Evolutionary conservation across 2,113 vertebrate genomes (phyloP), one percentile per base, ranked within the genome.

Genomic region (Aegithalos caudatus): DNA sequence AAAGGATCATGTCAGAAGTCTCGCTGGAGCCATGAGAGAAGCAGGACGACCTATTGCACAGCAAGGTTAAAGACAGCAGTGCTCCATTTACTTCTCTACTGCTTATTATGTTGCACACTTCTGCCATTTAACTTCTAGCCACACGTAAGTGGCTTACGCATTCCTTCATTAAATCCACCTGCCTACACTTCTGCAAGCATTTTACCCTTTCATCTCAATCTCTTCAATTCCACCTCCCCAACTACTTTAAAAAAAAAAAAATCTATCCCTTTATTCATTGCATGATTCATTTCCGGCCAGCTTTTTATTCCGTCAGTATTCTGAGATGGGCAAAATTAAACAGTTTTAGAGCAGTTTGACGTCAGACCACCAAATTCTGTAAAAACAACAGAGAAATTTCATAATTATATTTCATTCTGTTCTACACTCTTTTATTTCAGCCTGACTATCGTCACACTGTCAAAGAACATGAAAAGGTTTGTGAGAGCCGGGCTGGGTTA

Each of bases 101-200:
- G 72, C 62, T 94, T 69, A 72, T 48, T 72, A 86, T 6, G 50
- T 57, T 40, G 65, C 69, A 88, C 58, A 17, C 42, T 92, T 69
- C n/a, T 94, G 74, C 51, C 74, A 66, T 82, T 80, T 80, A 69
- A 94, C 61, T 92, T 57, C 66, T 45, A 90, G 62, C 67, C 53
- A 11, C 65, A 76, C 1, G 0, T 80, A 96, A 85, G 48, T n/a
- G 65, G 66, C 74, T 96, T 77, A 93, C 3, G 7, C 66, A 69
- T 72, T 92, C 81, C 57, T 93, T 79, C 94, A 90, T 69, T 81
- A 88, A 94, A 81, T 60, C 79, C 56, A 92, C 76, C 81, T 90
- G 80, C 91, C 67, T 57, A 35, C 50, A 40, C 76, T 71, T 61
- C n/a, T 1, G 0, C n/a, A 62, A 74, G 24, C 45, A 12, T 87